Percentiles rank a stretch among this genome's conserved stretches.
phyloP scores from a whole-genome alignment of 2,888 invertebrate genomes.

The Heliconius ethilla region DNA sequence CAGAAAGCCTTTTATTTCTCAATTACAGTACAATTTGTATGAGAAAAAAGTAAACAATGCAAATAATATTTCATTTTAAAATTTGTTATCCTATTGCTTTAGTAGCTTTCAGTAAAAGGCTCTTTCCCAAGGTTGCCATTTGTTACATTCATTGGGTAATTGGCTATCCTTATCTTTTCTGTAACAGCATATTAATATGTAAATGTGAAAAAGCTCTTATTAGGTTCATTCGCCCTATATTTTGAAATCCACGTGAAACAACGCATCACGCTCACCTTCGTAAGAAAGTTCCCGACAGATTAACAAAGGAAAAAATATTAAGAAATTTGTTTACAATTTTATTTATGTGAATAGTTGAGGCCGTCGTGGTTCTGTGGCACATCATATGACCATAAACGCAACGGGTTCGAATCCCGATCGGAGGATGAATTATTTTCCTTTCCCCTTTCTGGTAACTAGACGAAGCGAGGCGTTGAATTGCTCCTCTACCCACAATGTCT shows the following conservation, averaged over 20 bases:
- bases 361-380: neutral
- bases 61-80: too few species aligned
- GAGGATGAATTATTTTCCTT: neutral
- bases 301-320: constrained; percentile 29
- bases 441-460: neutral
- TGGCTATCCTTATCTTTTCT: too few species aligned
- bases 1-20: too few species aligned
- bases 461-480: neutral
- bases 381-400: neutral
- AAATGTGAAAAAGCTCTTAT: constrained; percentile 26
- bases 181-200: neutral
- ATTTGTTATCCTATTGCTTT: too few species aligned
- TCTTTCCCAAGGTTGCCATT: too few species aligned
- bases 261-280: constrained; percentile 60
- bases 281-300: constrained; percentile 25
- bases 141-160: too few species aligned
- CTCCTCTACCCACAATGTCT: neutral
- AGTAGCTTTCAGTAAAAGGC: too few species aligned
- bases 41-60: too few species aligned
- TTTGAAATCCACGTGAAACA: constrained; percentile 47
- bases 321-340: constrained; percentile 1
- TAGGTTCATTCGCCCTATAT: constrained; percentile 50
- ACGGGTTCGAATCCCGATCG: neutral
- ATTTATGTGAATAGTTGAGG: neutral
- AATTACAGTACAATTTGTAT: too few species aligned